Conservation (phyloP, 2,113 vertebrate species). For the Diphyllodes magnificus region DNA sequence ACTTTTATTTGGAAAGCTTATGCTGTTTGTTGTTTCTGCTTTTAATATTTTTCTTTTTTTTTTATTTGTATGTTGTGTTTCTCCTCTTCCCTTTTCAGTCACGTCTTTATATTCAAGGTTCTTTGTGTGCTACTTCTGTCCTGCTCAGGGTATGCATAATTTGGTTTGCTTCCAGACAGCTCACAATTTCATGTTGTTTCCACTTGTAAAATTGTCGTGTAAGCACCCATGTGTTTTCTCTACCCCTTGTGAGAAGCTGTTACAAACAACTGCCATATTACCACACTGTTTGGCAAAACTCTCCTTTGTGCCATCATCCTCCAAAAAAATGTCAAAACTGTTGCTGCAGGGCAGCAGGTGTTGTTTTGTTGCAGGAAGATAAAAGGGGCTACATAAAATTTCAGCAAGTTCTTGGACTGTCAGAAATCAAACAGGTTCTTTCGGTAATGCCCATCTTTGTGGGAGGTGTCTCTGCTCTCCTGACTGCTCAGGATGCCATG, state of each 20-base stretch:
- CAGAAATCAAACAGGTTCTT: not conserved
- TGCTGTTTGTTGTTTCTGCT: not conserved
- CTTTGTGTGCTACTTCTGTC: not conserved
- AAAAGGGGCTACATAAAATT: not conserved
- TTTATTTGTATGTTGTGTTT: not conserved
- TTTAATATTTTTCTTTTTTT: not conserved
- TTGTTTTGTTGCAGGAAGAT: not conserved
- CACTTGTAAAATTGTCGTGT: not conserved
- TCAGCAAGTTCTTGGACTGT: not conserved
- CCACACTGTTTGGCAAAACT: not conserved
- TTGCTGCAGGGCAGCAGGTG: not conserved
- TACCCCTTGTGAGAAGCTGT: not conserved
- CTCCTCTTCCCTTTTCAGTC: not conserved
- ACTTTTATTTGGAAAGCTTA: not conserved
- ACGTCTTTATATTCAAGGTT: not conserved
- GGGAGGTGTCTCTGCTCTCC: not conserved
- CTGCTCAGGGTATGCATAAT: not conserved
- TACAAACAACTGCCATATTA: not conserved
- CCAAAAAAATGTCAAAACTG: not conserved
- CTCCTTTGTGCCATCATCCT: not conserved
- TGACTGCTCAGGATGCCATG: not conserved
- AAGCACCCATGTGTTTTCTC: not conserved
- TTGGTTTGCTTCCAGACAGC: not conserved
- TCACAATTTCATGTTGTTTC: not conserved
- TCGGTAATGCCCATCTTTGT: not conserved